phyloP scores from a whole-genome alignment of 2,113 vertebrate species.

The Puffinus mauretanicus region DNA sequence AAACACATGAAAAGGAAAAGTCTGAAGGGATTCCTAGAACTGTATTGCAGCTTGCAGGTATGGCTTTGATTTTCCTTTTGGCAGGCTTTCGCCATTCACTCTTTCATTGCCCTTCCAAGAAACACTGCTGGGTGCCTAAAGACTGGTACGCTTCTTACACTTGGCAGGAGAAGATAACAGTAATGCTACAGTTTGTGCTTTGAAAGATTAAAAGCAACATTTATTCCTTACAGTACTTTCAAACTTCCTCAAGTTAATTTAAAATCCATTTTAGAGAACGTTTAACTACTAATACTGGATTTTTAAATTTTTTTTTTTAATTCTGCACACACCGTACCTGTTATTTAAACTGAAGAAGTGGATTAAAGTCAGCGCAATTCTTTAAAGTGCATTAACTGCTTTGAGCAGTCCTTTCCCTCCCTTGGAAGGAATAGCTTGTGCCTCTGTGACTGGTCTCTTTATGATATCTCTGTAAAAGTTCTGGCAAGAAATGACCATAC shows the following conservation, averaged over 20 bases:
- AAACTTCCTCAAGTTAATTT: slow-evolving; percentile 32
- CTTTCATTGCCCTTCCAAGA: slow-evolving; percentile 63
- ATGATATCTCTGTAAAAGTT: slow-evolving; percentile 30
- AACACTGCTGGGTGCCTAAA: slow-evolving; percentile 43
- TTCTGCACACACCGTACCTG: not conserved
- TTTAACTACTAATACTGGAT: not conserved
- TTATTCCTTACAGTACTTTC: slow-evolving; percentile 46
- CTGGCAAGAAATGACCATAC: slow-evolving; percentile 8
- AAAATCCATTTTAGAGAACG: slow-evolving; percentile 22
- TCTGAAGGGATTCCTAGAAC: slow-evolving; percentile 58
- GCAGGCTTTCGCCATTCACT: slow-evolving; percentile 39
- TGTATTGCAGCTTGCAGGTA: slow-evolving; percentile 67
- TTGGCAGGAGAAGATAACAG: slow-evolving; percentile 62
- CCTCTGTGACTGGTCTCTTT: slow-evolving; percentile 18
- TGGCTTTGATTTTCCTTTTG: slow-evolving; percentile 72
- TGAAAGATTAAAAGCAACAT: slow-evolving; percentile 55
- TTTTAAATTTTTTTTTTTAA: not conserved
- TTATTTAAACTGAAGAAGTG: slow-evolving; percentile 32
- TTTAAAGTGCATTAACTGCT: slow-evolving; percentile 45
- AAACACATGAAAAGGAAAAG: slow-evolving; percentile 59
- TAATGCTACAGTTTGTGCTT: slow-evolving; percentile 39
- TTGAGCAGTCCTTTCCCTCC: not conserved
- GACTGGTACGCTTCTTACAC: not conserved
- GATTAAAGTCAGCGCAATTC: not conserved
- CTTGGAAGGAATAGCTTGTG: not conserved